Percentiles rank a stretch among this genome's conserved stretches.
Evolutionary conservation across 2,797 vertebrate species (phyloP).

Genomic region (Gymnocypris eckloni): DNA sequence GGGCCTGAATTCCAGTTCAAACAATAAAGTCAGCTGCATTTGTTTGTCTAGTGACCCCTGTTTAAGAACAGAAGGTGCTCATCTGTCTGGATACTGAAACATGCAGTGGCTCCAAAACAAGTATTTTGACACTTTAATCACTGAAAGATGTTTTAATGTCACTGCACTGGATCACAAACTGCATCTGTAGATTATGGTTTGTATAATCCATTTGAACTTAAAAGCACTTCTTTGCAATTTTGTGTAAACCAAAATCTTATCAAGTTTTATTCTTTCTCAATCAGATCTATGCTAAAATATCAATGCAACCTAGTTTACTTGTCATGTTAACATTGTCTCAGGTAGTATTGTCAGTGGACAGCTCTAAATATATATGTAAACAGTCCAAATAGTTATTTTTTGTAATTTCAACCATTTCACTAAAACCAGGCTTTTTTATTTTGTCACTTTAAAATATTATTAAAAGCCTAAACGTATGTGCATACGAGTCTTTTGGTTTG

Average conservation of each 20-base stretch:
- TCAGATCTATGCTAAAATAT: background rate
- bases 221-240: background rate
- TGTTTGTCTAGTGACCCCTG: background rate
- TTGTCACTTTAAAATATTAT: background rate
- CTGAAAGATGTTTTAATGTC: background rate
- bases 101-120: background rate
- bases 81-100: constrained; percentile 1
- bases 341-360: background rate
- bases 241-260: background rate
- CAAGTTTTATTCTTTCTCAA: background rate
- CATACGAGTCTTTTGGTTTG: background rate
- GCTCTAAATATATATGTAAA: background rate
- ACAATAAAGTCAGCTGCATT: constrained; percentile 39
- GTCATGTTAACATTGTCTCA: background rate
- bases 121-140: background rate
- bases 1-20: constrained; percentile 10
- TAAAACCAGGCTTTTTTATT: background rate
- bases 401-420: background rate
- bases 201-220: background rate
- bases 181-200: background rate
- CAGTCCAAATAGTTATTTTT: background rate
- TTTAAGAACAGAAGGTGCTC: background rate
- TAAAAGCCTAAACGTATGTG: background rate
- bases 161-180: background rate
- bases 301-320: background rate